Percentiles rank a stretch among this genome's conserved stretches.
phyloP scores from a whole-genome alignment of 2,113 vertebrate genomes.

The Camelus bactrianus region DNA sequence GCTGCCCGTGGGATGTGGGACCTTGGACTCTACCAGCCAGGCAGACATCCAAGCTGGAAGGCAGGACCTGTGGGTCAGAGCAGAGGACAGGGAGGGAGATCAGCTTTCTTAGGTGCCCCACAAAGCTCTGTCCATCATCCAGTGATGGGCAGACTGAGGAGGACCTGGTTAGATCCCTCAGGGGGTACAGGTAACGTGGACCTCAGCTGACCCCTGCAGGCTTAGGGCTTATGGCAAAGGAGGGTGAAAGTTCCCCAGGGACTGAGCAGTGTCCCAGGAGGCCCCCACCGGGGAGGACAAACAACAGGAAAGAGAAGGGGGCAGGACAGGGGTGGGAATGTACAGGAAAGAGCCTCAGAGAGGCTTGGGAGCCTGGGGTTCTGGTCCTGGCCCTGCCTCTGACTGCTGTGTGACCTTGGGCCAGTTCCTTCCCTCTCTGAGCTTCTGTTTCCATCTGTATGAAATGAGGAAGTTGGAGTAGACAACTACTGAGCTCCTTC shows the following conservation, averaged over 20 bases:
- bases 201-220: neutral
- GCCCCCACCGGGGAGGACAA: neutral
- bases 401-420: neutral
- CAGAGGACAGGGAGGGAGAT: neutral
- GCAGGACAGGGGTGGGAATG: neutral
- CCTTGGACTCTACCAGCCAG: neutral
- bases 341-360: neutral
- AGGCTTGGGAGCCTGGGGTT: neutral
- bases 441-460: slow-evolving; percentile 23
- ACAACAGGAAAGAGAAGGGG: neutral
- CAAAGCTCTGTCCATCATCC: neutral
- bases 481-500: neutral
- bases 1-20: neutral
- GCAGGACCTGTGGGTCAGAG: neutral
- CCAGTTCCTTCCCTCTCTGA: neutral
- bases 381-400: neutral
- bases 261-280: neutral
- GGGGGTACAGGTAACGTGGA: neutral
- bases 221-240: neutral
- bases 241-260: neutral
- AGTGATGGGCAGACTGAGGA: neutral
- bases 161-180: neutral
- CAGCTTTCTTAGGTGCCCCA: neutral
- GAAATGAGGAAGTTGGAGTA: slow-evolving; percentile 18
- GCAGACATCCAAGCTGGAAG: neutral